phyloP scores from a whole-genome alignment of 2,113 vertebrate genomes.

The Tragelaphus buxtoni region DNA sequence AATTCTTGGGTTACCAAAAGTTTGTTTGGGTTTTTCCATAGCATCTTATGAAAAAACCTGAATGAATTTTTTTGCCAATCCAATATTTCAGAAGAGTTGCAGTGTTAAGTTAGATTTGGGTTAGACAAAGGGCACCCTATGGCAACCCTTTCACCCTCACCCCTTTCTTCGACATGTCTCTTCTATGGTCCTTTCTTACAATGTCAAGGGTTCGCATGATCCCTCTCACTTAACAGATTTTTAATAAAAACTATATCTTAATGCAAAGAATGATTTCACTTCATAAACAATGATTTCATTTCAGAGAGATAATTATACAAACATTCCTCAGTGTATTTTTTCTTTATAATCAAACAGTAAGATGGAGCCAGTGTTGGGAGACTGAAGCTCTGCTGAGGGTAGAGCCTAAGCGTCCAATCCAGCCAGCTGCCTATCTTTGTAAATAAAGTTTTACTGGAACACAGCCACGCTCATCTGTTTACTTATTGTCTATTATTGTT shows the following conservation, averaged over 20 bases:
- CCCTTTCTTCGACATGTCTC: background rate
- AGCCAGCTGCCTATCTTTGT: background rate
- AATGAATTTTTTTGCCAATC: background rate
- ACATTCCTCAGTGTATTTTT: background rate
- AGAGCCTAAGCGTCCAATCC: background rate
- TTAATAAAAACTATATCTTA: constrained; percentile 3
- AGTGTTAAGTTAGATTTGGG: background rate
- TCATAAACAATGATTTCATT: background rate
- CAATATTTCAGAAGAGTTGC: background rate
- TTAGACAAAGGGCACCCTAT: background rate
- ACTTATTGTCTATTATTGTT: background rate
- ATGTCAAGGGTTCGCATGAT: background rate
- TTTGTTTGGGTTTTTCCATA: background rate
- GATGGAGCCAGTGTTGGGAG: background rate
- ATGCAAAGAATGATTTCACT: background rate
- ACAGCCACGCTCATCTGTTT: background rate
- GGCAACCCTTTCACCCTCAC: background rate
- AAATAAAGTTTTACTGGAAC: constrained; percentile 30
- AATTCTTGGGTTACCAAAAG: background rate
- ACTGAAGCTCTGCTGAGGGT: background rate
- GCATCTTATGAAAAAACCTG: background rate
- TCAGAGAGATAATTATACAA: background rate
- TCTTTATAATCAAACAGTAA: background rate
- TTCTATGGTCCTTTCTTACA: background rate
- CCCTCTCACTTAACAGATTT: background rate